Conservation (phyloP, 2,113 vertebrate genomes). For the Ammodytes marinus region DNA sequence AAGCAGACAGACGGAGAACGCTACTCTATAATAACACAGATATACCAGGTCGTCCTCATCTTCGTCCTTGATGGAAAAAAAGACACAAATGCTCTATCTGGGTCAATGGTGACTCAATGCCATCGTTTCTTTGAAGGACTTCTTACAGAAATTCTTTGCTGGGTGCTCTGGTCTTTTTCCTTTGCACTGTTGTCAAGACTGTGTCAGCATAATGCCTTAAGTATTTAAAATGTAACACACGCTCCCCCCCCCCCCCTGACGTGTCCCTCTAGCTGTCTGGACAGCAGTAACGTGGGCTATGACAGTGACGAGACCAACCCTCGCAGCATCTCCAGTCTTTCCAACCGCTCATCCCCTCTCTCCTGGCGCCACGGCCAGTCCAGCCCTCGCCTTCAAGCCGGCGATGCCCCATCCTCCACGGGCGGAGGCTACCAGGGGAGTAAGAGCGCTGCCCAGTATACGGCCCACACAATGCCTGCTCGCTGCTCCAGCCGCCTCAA, state of each 20-base stretch:
- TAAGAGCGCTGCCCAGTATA: conserved; percentile 88
- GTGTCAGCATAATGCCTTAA: background rate
- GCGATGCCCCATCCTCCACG: conserved; percentile 92
- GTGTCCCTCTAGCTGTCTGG: conserved; percentile 87
- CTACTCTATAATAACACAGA: background rate
- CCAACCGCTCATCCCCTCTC: conserved; percentile 96
- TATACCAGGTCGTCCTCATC: conserved; percentile 2
- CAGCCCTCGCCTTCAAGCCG: conserved; percentile 96
- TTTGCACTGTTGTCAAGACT: background rate
- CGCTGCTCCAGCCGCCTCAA: conserved; percentile 92
- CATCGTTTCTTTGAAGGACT: conserved; percentile 45
- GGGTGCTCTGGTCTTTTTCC: conserved; percentile 2
- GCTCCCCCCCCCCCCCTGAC: conserved; percentile 9
- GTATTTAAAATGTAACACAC: conserved; percentile 11
- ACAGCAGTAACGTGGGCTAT: conserved; percentile 90
- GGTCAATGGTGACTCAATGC: conserved; percentile 46
- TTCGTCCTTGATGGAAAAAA: conserved; percentile 39
- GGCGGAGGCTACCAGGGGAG: conserved; percentile 85
- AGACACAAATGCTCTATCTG: conserved; percentile 39
- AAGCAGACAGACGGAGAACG: background rate
- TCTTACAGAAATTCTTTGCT: conserved; percentile 5
- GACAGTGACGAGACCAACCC: conserved; percentile 96
- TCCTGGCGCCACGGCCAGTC: conserved; percentile 98
- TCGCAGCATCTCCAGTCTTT: conserved; percentile 95
- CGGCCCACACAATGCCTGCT: conserved; percentile 96